Evolutionary conservation across 2,113 vertebrate genomes (phyloP), one percentile per base, ranked within the genome.

Genomic region (Rhombomys opimus): DNA sequence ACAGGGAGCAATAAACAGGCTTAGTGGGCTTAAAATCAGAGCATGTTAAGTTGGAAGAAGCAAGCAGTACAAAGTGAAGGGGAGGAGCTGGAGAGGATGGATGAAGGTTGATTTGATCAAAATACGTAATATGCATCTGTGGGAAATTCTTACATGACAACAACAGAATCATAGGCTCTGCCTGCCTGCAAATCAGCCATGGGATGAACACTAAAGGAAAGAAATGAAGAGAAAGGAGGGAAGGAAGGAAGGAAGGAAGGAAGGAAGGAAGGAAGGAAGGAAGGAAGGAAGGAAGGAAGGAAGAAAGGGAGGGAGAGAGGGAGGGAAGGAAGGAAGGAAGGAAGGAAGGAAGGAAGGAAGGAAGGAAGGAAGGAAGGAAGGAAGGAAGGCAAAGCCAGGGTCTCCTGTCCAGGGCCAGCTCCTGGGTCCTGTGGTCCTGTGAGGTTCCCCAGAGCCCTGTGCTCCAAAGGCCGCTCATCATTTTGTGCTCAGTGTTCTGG

Each of bases 381-480:
- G 17, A 4, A n/a, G 32, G 10, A 63, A 70, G 20, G 23, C 20
- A 57, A 38, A 32, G 2, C 46, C 9, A 1, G 10, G 2, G n/a
- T 95, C 59, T 61, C 38, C 57, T n/a, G 73, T 13, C 30, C 52
- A 30, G 46, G 14, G 61, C 10, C 2, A 4, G 20, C 41, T 46
- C 27, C 0, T 1, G 35, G 65, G 4, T 7, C 50, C 32, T 1
- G 13, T 46, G 5, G 46, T 9, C 57, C 22, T 85, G 17, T n/a
- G 30, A 15, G 18, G 4, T 18, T 3, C 6, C 25, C 27, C 59
- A 72, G 22, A 1, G 35, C 7, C 54, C 72, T 1, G 0, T 27
- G 23, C 25, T 84, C 41, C 57, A 61, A 70, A 35, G 22, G 23
- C 17, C 75, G 23, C 12, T 0, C 2, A 1, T 23, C 23, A 23